Percentiles rank a stretch among this genome's conserved stretches.
Conservation (phyloP, 1,140 invertebrate genomes). For the Aphidius ervi region DNA sequence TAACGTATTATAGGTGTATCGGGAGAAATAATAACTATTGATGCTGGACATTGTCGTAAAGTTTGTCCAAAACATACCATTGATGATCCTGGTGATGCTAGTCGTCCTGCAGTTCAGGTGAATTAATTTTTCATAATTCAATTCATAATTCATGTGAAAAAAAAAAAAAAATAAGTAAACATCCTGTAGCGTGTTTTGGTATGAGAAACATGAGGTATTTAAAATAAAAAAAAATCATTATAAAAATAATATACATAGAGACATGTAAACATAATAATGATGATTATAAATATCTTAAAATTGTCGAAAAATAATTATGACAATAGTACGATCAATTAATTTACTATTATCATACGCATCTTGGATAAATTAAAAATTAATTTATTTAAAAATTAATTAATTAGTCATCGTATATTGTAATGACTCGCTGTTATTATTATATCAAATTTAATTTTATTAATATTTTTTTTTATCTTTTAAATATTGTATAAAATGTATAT, state of each 20-base stretch:
- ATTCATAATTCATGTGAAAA: neutral
- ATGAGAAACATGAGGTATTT: too few species aligned
- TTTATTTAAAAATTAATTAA: too few species aligned
- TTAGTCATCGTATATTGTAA: too few species aligned
- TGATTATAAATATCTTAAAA: neutral
- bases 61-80: slow-evolving; percentile 42
- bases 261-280: too few species aligned
- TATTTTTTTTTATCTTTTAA: neutral
- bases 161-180: neutral
- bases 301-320: neutral
- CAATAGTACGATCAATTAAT: neutral
- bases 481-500: too few species aligned
- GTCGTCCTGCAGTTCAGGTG: slow-evolving; percentile 46
- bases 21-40: slow-evolving; percentile 44
- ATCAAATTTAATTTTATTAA: neutral
- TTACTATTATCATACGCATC: slow-evolving; percentile 1
- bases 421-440: too few species aligned
- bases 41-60: slow-evolving; percentile 46
- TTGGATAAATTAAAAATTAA: too few species aligned
- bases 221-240: too few species aligned
- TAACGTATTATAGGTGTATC: slow-evolving; percentile 37
- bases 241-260: too few species aligned
- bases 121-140: neutral
- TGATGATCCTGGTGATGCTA: slow-evolving; percentile 47
- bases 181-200: neutral